Evolutionary conservation across 2,888 invertebrate genomes (phyloP), one percentile per base, ranked within the genome.

Genomic region (Noctua janthe): DNA sequence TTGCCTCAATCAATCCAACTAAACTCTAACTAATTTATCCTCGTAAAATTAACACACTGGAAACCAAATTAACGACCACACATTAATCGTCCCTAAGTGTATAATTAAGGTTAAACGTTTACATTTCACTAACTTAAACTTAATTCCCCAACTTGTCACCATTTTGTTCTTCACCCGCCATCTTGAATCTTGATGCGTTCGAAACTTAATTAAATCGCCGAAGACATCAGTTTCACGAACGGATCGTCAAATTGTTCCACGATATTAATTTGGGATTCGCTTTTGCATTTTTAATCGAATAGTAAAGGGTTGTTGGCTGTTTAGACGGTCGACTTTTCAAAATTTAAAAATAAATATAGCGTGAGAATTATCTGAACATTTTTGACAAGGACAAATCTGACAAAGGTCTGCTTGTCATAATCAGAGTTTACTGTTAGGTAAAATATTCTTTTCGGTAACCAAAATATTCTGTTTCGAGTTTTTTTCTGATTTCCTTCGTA

Each of bases 121-220:
- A 86, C 76, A 82, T 82, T 88, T 78, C 70, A 75, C 74, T 71
- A 81, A 83, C 80, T 87, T 80, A 80, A 85, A 81, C 83, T 83
- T 76, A 80, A 87, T 79, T 72, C 73, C 71, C 67, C 64, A 76
- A 87, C 86, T 84, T 87, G 89, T 88, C 89, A 88, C 83, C 88
- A 83, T 90, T 90, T 89, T 78, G 72, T 86, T 78, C 62, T 47
- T 73, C 66, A 81, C 64, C 89, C 87, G 86, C 85, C 80, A 75
- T 89, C 90, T 90, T 86, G 85, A 87, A 72, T 89, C 90, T 90
- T 84, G 85, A 87, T 91, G 89, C 92, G 92, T 92, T 94, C 90
- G 91, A 94, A 95, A 93, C 93, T 95, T 96, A 96, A 96, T 96
- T 95, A 95, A 96, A 95, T 95, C 93, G 91, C 89, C 90, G 89